These are phyloP conservation scores for Cyanoderma ruficeps DNA, from an alignment of 2,113 vertebrate species.

Conservation along the genomic window DNA sequence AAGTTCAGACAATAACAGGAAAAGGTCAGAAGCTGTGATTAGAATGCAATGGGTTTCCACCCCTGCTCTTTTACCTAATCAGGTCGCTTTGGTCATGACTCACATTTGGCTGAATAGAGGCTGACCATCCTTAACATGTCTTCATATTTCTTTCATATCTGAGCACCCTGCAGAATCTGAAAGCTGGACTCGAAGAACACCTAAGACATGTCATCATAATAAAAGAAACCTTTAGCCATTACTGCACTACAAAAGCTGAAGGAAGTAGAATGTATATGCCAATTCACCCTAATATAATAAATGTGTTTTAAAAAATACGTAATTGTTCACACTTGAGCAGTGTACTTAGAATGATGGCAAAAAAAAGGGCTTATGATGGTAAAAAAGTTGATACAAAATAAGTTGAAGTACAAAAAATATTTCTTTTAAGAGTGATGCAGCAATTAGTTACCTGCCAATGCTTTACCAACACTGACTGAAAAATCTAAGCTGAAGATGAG, in stretches of 20 bases:
- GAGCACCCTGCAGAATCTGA: not conserved
- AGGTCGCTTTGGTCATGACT: not conserved
- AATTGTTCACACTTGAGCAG: not conserved
- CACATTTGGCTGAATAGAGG: not conserved
- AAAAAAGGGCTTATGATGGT: not conserved
- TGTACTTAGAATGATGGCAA: not conserved
- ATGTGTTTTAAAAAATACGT: not conserved
- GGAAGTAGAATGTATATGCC: not conserved
- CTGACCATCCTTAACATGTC: not conserved
- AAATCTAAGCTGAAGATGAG: not conserved
- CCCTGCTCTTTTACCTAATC: not conserved
- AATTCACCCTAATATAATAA: not conserved
- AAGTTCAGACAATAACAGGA: not conserved
- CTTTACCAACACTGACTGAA: not conserved
- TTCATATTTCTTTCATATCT: not conserved
- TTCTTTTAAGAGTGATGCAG: not conserved
- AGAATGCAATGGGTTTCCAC: not conserved
- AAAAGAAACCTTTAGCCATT: not conserved
- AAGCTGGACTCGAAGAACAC: not conserved
- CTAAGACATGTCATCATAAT: not conserved
- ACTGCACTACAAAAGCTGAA: not conserved
- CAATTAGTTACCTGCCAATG: not conserved
- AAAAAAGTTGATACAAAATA: not conserved
- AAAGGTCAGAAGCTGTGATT: not conserved
- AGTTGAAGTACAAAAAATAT: not conserved